Evolutionary conservation across 2,797 vertebrate genomes (phyloP), one percentile per base, ranked within the genome.

Genomic region (Acanthis flammea): DNA sequence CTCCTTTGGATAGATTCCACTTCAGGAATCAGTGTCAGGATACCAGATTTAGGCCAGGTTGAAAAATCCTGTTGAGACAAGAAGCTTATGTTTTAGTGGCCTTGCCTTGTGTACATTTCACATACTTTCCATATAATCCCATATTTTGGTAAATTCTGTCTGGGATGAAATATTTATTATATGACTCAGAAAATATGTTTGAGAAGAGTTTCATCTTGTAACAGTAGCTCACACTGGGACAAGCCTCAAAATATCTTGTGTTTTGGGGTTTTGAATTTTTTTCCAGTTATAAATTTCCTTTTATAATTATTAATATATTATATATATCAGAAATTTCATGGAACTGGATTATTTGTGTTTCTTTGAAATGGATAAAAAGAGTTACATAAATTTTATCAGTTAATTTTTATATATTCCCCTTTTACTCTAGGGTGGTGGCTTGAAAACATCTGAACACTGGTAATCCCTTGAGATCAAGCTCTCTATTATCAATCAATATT

Each of bases 11-110:
- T 39, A 27, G 18, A n/a, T 44, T 84, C 58, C 37, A 44, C 33
- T 75, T 37, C 19, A 1, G 12, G 54, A 87, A 51, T 79, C 31
- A 24, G 27, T 86, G 62, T 72, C 74, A 67, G 65, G 55, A 35
- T 89, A 73, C 44, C 33, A 77, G 41, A 62, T 42, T 73, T 77
- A 79, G 42, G 19, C 62, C 73, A 65, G 27, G 19, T 17, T 85
- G 63, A 45, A 91, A 96, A 91, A 87, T 87, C 74, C 71, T 86
- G 51, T 87, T 96, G 77, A 92, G 73, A 87, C 77, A 93, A 79
- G 88, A 84, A 23, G 19, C 14, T 81, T 67, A 60, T 85, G 24
- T 82, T 86, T 79, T 47, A 70, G 86, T 76, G 60, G 60, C 78
- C 33, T 88, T 91, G 84, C 25, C 35, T 84, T 92, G 77, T 91